Evolutionary conservation across 1,140 invertebrate genomes (phyloP).

Genomic region (Schlechtendalia chinensis): DNA sequence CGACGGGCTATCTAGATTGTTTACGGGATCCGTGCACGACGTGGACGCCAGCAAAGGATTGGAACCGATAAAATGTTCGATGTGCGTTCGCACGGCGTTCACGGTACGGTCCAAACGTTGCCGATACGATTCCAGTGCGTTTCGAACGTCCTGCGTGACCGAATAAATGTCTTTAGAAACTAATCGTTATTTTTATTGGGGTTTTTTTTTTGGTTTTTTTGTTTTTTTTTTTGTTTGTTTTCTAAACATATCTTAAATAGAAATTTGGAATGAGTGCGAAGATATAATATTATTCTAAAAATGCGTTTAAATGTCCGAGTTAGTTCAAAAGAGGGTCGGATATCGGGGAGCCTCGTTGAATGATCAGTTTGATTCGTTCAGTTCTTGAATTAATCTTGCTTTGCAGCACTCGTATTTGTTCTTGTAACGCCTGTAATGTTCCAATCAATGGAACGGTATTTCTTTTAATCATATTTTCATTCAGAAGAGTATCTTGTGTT

Average conservation of each 20-base stretch:
- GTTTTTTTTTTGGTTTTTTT: constrained; percentile 1
- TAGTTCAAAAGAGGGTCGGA: constrained; percentile 38
- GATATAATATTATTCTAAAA: background rate
- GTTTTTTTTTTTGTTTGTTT: constrained; percentile 1
- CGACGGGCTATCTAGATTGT: constrained; percentile 8
- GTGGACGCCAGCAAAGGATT: constrained; percentile 36
- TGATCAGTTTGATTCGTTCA: constrained; percentile 81
- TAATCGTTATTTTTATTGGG: constrained; percentile 16
- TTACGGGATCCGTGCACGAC: constrained; percentile 36
- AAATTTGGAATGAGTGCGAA: constrained; percentile 40
- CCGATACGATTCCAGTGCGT: constrained; percentile 46
- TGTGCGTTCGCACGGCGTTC: constrained; percentile 38
- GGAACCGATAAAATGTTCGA: constrained; percentile 43
- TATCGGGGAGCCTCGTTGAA: constrained; percentile 67
- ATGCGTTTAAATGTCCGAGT: constrained; percentile 26
- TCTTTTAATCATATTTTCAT: constrained; percentile 5
- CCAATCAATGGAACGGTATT: constrained; percentile 46
- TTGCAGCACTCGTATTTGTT: constrained; percentile 79
- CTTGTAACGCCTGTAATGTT: constrained; percentile 71
- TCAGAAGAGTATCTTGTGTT: constrained; percentile 3
- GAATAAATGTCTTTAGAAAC: constrained; percentile 40
- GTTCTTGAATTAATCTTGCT: constrained; percentile 82
- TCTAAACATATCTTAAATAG: constrained; percentile 17
- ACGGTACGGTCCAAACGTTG: constrained; percentile 33
- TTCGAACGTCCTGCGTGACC: constrained; percentile 49